Percentiles rank a stretch among this genome's conserved stretches.
Evolutionary conservation across 1,140 invertebrate genomes (phyloP).

Genomic region (Drosophila littoralis): DNA sequence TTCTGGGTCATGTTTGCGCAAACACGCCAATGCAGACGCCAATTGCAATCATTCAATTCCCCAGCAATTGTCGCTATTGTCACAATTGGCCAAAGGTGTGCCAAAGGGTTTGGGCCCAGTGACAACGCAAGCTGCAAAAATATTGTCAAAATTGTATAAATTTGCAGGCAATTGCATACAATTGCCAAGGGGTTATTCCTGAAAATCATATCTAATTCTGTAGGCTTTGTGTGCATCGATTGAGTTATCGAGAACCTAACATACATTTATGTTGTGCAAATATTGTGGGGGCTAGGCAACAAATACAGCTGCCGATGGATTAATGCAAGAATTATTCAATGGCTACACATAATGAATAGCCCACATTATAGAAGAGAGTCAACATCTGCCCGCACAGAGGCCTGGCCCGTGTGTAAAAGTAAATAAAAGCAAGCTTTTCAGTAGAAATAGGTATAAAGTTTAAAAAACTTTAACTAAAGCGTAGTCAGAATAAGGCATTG

Average conservation of each 20-base stretch:
- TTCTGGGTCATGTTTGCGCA: conserved; percentile 68
- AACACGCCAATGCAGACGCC: conserved; percentile 46
- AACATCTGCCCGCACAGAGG: conserved; percentile 16
- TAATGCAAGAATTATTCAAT: conserved; percentile 22
- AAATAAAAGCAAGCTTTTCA: background rate
- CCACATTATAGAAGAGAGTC: background rate
- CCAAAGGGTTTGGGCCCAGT: conserved; percentile 9
- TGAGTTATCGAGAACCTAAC: conserved; percentile 9
- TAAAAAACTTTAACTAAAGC: too few relatives aligned
- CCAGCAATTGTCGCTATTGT: conserved; percentile 42
- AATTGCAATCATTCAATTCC: conserved; percentile 4
- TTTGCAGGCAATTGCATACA: conserved; percentile 31
- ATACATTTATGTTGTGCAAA: conserved; percentile 22
- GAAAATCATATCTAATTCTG: conserved; percentile 15
- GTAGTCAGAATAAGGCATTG: too few relatives aligned
- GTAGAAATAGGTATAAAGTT: too few relatives aligned
- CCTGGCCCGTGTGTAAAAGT: background rate
- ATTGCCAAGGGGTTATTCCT: conserved; percentile 29
- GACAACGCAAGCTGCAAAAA: conserved; percentile 67
- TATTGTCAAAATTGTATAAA: conserved; percentile 56
- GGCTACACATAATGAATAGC: conserved; percentile 7
- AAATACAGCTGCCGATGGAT: conserved; percentile 63
- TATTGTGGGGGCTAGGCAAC: conserved; percentile 46
- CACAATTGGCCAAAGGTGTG: conserved; percentile 35
- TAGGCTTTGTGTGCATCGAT: conserved; percentile 45